These are phyloP conservation scores for Erythrolamprus reginae DNA, from an alignment of 2,113 vertebrate species.

Conservation along the genomic window DNA sequence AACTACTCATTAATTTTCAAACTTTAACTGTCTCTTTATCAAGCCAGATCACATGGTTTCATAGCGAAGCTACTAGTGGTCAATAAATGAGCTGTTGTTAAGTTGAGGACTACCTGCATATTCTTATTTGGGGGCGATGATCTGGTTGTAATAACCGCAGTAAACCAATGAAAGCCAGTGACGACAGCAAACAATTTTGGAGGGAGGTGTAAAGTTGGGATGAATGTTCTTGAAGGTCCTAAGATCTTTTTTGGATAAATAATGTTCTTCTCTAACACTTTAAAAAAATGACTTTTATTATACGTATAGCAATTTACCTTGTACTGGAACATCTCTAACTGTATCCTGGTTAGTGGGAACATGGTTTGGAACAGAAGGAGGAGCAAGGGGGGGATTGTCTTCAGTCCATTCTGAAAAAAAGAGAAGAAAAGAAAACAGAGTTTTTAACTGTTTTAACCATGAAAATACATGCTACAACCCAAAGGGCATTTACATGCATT, in stretches of 20 bases:
- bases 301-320: slow-evolving; percentile 64
- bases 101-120: background rate
- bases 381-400: slow-evolving; percentile 80
- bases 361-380: slow-evolving; percentile 79
- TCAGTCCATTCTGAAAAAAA: slow-evolving; percentile 91
- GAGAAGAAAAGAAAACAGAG: slow-evolving; percentile 50
- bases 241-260: background rate
- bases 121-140: background rate
- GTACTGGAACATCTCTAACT: slow-evolving; percentile 81
- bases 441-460: slow-evolving; percentile 17
- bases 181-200: background rate
- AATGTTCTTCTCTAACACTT: background rate
- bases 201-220: background rate
- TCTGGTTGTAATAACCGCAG: background rate
- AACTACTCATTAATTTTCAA: no score
- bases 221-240: background rate
- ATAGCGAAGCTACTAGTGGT: background rate
- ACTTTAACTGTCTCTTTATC: no score
- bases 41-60: no score
- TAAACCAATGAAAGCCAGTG: background rate
- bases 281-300: background rate
- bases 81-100: background rate
- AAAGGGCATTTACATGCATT: background rate
- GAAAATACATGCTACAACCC: background rate
- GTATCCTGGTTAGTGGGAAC: slow-evolving; percentile 85